Evolutionary conservation across 2,888 invertebrate species (phyloP), one percentile per base, ranked within the genome.

Genomic region (Conistra vaccinii): DNA sequence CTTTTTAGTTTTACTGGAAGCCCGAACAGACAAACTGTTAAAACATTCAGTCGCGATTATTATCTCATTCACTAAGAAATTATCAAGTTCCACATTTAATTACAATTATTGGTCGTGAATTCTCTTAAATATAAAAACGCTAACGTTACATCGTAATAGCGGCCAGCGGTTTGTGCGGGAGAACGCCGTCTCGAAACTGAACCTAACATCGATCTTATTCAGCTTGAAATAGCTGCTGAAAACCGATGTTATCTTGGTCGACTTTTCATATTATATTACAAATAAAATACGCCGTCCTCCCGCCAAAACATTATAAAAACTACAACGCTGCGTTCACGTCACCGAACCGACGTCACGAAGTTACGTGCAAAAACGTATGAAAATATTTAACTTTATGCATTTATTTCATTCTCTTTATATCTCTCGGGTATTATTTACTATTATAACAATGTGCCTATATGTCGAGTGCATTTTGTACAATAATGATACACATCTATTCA

Each of bases 301-400:
- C 94, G 91, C 91, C 89, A 91, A 91, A 91, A 92, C 91, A 70
- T 85, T 81, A 81, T 85, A 87, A 89, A 89, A 89, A 83, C 90
- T 90, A 91, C 93, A 93, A 93, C 92, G 90, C 89, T 90, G 92
- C 93, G 89, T 87, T 84, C 82, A 88, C 90, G 87, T 90, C 89
- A 88, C 88, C 88, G 88, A 85, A 85, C 87, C 90, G 92, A 88
- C 91, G 92, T 91, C 91, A 92, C 91, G 89, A 90, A 89, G 89
- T 94, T 93, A 94, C 93, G 96, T 96, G 96, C 96, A 96, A 96
- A 96, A 96, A 95, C 94, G 96, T 96, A 96, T 95, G 96, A 96
- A 96, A 96, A 96, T 96, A 96, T 95, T 90, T 90, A 94, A 93
- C 91, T 95, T 96, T 96, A 95, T 93, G 95, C 94, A 94, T 94